Evolutionary conservation across 1,140 invertebrate species (phyloP).

Genomic region (Macrobrachium nipponense): DNA sequence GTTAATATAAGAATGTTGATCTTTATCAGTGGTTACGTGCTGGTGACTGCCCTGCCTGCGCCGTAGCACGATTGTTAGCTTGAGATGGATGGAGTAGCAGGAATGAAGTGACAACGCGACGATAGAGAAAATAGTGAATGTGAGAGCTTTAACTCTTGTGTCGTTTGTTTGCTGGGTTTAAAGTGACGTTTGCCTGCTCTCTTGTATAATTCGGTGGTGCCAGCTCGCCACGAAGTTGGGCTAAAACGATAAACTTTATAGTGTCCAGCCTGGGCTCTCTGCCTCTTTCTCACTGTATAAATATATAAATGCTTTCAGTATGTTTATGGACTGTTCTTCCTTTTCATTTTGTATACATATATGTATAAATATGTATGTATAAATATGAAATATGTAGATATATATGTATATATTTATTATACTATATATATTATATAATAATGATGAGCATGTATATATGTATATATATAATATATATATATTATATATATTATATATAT

Average conservation of each 20-base stretch:
- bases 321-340: too few species aligned
- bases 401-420: neutral
- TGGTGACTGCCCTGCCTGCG: neutral
- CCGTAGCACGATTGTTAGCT: too few species aligned
- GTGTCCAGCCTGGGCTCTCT: neutral
- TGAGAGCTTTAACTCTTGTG: too few species aligned
- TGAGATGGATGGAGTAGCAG: too few species aligned
- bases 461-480: neutral
- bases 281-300: neutral
- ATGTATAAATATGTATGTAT: neutral
- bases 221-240: neutral
- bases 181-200: too few species aligned
- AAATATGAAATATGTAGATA: too few species aligned
- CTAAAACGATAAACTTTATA: neutral
- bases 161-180: too few species aligned
- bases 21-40: too few species aligned
- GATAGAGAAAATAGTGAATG: too few species aligned
- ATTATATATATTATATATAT: conserved; percentile 2
- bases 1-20: too few species aligned
- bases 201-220: neutral
- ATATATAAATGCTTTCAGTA: too few species aligned
- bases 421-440: neutral
- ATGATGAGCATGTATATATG: neutral
- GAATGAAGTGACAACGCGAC: too few species aligned
- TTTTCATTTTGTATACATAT: neutral